A percentile compares a stretch with the other conserved stretches of the same genome.
Evolutionary conservation across 2,113 vertebrate species (phyloP).

Genomic region (Eurypyga helias): DNA sequence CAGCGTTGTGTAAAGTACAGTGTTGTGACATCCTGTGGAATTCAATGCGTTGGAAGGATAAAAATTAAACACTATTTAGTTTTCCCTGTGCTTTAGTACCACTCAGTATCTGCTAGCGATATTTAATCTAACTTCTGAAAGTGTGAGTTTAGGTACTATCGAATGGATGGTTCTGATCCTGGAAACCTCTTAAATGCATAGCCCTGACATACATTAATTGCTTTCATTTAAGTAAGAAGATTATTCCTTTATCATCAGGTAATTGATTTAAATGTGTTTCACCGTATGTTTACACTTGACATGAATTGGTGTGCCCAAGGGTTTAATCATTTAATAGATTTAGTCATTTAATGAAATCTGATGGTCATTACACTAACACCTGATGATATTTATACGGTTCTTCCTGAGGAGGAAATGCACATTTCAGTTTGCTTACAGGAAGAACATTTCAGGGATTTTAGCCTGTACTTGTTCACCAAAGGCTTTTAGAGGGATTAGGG

Average conservation of each 20-base stretch:
- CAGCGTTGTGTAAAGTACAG: not conserved
- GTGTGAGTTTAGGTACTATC: constrained; percentile 59
- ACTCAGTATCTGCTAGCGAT: not conserved
- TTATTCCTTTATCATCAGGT: constrained; percentile 71
- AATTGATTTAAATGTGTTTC: constrained; percentile 72
- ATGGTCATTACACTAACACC: constrained; percentile 4
- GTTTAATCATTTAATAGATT: constrained; percentile 63
- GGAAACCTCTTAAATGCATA: constrained; percentile 70
- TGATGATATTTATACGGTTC: not conserved
- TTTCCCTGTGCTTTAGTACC: not conserved
- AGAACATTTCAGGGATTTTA: not conserved
- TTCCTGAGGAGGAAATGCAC: not conserved
- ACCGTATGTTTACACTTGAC: constrained; percentile 60
- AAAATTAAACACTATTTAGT: not conserved
- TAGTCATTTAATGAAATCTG: constrained; percentile 51
- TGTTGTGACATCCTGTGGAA: not conserved
- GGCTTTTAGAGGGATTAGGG: not conserved
- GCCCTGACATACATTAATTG: constrained; percentile 59
- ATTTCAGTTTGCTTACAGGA: not conserved
- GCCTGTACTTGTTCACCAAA: not conserved
- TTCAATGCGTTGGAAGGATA: not conserved
- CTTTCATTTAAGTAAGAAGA: constrained; percentile 72
- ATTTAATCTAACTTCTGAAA: constrained; percentile 55
- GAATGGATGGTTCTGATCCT: constrained; percentile 50
- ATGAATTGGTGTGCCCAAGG: constrained; percentile 20